Percentiles rank a stretch among this genome's conserved stretches.
Conservation (phyloP, 2,797 vertebrate species). For the Fistularia tabacaria region DNA sequence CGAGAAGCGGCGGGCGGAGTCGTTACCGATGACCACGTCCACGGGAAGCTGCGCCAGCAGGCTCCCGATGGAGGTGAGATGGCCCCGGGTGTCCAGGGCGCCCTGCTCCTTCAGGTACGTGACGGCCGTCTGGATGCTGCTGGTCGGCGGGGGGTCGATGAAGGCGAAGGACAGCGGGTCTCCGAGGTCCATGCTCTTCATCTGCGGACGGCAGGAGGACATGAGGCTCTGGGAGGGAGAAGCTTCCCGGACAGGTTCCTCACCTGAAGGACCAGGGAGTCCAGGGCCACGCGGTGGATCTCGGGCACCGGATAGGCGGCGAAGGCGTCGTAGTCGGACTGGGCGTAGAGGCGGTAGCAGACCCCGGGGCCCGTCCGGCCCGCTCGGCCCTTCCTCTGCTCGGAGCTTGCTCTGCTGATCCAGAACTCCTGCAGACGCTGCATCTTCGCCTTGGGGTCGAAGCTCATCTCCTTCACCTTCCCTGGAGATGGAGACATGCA, state of each 20-base stretch:
- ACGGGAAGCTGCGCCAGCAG: conserved; percentile 88
- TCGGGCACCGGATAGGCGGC: conserved; percentile 87
- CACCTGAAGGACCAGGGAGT: conserved; percentile 89
- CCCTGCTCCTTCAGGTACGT: conserved; percentile 87
- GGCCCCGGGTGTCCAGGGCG: conserved; percentile 75
- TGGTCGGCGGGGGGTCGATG: conserved; percentile 83
- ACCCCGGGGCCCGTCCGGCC: conserved; percentile 89
- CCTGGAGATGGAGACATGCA: conserved; percentile 69
- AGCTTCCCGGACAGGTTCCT: neutral
- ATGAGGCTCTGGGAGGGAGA: too few species aligned
- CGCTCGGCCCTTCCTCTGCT: conserved; percentile 91
- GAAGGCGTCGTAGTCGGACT: conserved; percentile 87
- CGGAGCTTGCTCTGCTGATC: conserved; percentile 92
- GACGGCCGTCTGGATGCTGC: conserved; percentile 86
- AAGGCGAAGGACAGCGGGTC: conserved; percentile 87
- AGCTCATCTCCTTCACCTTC: conserved; percentile 96
- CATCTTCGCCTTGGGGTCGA: conserved; percentile 88
- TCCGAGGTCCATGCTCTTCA: conserved; percentile 91
- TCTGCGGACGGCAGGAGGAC: conserved; percentile 63
- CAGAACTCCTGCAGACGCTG: conserved; percentile 94
- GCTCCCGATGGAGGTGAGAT: conserved; percentile 85
- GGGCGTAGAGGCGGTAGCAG: conserved; percentile 88
- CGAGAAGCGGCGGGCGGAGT: neutral
- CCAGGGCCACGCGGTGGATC: conserved; percentile 87
- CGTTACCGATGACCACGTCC: conserved; percentile 87